phyloP scores from a whole-genome alignment of 2,888 invertebrate species.

The Lampropteryx suffumata region DNA sequence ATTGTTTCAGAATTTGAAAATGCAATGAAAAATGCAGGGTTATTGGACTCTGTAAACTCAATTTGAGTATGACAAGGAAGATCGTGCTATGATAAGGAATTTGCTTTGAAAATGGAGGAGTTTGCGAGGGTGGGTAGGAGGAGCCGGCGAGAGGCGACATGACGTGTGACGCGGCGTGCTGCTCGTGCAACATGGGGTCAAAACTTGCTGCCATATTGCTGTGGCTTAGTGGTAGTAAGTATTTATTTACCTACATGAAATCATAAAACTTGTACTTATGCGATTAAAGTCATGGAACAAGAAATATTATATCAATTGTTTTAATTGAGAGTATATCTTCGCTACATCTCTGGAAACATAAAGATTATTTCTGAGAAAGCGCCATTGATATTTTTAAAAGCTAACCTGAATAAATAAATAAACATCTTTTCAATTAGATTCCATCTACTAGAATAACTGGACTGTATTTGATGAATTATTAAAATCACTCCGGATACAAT shows the following conservation, averaged over 20 bases:
- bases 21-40: slow-evolving; percentile 41
- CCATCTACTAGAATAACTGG: slow-evolving; percentile 55
- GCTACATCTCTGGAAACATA: too few species aligned
- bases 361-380: background rate
- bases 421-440: slow-evolving; percentile 54
- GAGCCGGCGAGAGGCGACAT: slow-evolving; percentile 56
- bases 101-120: slow-evolving; percentile 62
- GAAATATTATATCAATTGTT: too few species aligned
- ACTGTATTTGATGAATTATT: slow-evolving; percentile 74
- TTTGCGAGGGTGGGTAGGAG: slow-evolving; percentile 47
- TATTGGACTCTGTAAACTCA: slow-evolving; percentile 35
- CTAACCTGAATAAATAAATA: slow-evolving; percentile 42
- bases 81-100: slow-evolving; percentile 43
- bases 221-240: slow-evolving; percentile 77
- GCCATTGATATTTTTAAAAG: background rate
- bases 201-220: slow-evolving; percentile 66
- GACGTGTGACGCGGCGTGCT: slow-evolving; percentile 52
- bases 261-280: too few species aligned
- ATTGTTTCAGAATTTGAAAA: slow-evolving; percentile 63
- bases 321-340: too few species aligned
- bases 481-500: slow-evolving; percentile 77
- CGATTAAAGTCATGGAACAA: too few species aligned
- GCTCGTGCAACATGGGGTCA: slow-evolving; percentile 63
- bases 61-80: slow-evolving; percentile 48
- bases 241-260: too few species aligned